These are phyloP conservation scores for Pachymerium ferrugineum DNA, from an alignment of 2,888 invertebrate species.

Conservation along the genomic window DNA sequence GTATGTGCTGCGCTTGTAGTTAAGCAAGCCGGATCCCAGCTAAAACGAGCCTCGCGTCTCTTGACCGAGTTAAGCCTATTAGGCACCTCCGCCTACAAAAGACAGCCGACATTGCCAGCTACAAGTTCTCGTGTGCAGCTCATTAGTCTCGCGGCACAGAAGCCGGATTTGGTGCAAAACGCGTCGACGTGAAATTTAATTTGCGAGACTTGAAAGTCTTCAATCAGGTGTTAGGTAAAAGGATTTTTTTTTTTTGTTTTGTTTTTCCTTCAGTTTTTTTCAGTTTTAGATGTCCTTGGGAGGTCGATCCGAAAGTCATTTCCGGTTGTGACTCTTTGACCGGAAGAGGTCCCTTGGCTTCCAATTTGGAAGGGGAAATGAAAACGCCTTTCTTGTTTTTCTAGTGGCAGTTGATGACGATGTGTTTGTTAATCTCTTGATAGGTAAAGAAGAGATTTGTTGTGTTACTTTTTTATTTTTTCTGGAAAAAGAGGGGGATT, in stretches of 20 bases:
- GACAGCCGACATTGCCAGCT: not conserved
- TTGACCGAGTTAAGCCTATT: slow-evolving; percentile 27
- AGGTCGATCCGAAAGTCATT: not conserved
- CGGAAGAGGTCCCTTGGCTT: not conserved
- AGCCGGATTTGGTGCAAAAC: not conserved
- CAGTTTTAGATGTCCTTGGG: too few species aligned
- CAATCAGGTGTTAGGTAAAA: not conserved
- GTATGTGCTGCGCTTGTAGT: not conserved
- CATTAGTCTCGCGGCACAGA: not conserved
- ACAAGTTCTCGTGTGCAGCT: not conserved
- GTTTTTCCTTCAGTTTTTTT: too few species aligned
- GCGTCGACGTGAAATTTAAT: not conserved
- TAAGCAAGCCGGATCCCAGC: slow-evolving; percentile 11
- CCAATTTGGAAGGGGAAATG: slow-evolving; percentile 19
- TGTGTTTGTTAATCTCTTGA: not conserved
- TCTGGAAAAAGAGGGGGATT: too few species aligned
- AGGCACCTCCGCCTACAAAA: not conserved
- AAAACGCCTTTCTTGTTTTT: not conserved
- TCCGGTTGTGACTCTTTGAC: not conserved
- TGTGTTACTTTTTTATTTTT: too few species aligned
- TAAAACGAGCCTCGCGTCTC: not conserved
- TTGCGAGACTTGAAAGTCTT: not conserved
- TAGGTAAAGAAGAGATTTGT: not conserved
- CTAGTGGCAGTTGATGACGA: not conserved
- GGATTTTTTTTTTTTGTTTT: too few species aligned